These are phyloP conservation scores for Hypsibius dujardini DNA, from an alignment of 1,140 invertebrate genomes.

Conservation along the genomic window DNA sequence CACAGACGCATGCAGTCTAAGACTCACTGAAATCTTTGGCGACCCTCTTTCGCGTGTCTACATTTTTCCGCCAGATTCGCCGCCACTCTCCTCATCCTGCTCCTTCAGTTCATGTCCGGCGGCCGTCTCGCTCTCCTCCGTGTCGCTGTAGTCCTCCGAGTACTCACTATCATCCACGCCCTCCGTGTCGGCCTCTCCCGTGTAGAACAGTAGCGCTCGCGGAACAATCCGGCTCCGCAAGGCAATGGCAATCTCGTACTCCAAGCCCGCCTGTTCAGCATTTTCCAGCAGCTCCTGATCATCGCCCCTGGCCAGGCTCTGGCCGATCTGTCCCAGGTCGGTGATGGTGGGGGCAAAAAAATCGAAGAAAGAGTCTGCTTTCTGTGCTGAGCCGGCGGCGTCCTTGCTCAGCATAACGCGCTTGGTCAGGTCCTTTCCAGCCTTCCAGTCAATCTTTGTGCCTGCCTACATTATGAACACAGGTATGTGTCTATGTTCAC, in stretches of 20 bases:
- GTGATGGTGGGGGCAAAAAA: not conserved
- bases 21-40: too few relatives aligned
- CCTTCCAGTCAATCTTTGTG: conserved; percentile 67
- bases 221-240: not conserved
- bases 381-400: conserved; percentile 70
- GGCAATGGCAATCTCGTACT: not conserved
- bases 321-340: not conserved
- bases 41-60: too few relatives aligned
- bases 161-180: conserved; percentile 3
- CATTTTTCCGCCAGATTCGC: too few relatives aligned
- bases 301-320: not conserved
- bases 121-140: not conserved
- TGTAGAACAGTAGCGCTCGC: conserved; percentile 5
- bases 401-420: conserved; percentile 73
- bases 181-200: not conserved
- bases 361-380: not conserved
- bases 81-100: not conserved
- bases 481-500: too few relatives aligned
- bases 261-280: not conserved
- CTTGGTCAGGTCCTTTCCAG: conserved; percentile 58
- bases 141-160: not conserved
- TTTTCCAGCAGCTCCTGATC: not conserved
- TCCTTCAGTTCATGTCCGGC: too few relatives aligned
- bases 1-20: too few relatives aligned
- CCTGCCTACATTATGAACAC: not conserved